Evolutionary conservation across 2,797 vertebrate species (phyloP).

Genomic region (Trachops cirrhosus): DNA sequence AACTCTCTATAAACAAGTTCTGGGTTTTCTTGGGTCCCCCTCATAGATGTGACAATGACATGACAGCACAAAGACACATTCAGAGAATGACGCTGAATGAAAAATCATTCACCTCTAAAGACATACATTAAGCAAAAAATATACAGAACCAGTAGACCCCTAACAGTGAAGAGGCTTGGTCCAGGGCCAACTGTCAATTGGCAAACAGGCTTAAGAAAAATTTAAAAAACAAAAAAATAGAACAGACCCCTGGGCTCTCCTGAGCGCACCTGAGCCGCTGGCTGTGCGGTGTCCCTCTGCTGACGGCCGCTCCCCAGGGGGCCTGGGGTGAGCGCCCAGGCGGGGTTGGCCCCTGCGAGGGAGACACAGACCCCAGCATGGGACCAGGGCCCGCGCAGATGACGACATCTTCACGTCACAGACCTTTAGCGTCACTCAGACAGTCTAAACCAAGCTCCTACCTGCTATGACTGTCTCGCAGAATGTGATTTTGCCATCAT

Average conservation of each 20-base stretch:
- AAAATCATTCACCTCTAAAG: neutral
- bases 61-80: neutral
- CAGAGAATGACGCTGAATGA: neutral
- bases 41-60: neutral
- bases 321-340: neutral
- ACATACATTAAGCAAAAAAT: neutral
- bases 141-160: neutral
- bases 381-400: neutral
- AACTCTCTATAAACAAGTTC: no score
- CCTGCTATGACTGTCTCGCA: neutral
- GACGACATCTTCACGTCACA: neutral
- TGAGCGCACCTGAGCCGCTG: neutral
- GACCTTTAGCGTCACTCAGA: neutral
- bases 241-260: neutral
- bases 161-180: neutral
- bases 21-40: no score
- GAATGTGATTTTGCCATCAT: neutral
- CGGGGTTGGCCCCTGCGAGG: neutral
- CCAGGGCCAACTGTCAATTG: neutral
- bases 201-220: slow-evolving; percentile 4
- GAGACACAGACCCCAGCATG: neutral
- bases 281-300: neutral
- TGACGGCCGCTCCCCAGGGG: neutral
- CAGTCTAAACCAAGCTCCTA: neutral
- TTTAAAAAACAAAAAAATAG: neutral